Evolutionary conservation across 1,140 invertebrate species (phyloP).

Genomic region (Platyscapa corneri): DNA sequence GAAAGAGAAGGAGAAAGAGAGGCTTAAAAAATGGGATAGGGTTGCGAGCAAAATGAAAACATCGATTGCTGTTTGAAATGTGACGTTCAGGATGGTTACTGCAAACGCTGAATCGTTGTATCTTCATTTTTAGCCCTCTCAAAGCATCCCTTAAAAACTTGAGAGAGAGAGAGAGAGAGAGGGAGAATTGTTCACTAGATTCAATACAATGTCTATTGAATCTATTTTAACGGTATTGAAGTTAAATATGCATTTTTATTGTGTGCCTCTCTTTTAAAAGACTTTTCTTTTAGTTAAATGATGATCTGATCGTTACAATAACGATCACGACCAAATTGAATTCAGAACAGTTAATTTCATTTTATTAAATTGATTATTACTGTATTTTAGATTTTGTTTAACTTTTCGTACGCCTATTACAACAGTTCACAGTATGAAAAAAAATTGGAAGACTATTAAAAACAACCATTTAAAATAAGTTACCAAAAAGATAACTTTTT

Average conservation of each 20-base stretch:
- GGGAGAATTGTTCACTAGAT: conserved; percentile 1
- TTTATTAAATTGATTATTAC: too few relatives aligned
- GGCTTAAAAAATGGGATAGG: conserved; percentile 63
- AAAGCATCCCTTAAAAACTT: conserved; percentile 52
- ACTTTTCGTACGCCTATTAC: too few relatives aligned
- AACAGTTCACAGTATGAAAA: too few relatives aligned
- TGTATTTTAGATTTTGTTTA: too few relatives aligned
- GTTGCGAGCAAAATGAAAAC: conserved; percentile 45
- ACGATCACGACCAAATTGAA: too few relatives aligned
- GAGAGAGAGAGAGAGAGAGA: conserved; percentile 11
- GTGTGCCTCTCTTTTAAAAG: neutral
- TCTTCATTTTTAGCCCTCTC: conserved; percentile 7
- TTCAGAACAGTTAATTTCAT: too few relatives aligned
- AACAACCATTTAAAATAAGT: neutral
- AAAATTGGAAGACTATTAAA: too few relatives aligned
- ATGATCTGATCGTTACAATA: too few relatives aligned
- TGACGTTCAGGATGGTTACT: conserved; percentile 47
- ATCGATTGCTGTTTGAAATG: conserved; percentile 48
- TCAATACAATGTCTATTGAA: neutral
- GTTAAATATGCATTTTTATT: neutral
- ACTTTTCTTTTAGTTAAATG: too few relatives aligned
- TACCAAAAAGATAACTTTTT: neutral
- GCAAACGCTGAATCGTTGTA: neutral
- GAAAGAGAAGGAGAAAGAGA: conserved; percentile 49
- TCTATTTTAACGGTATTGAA: neutral